A percentile compares a stretch with the other conserved stretches of the same genome.
Evolutionary conservation across 1,140 invertebrate genomes (phyloP).

Genomic region (Cyclina sinensis): DNA sequence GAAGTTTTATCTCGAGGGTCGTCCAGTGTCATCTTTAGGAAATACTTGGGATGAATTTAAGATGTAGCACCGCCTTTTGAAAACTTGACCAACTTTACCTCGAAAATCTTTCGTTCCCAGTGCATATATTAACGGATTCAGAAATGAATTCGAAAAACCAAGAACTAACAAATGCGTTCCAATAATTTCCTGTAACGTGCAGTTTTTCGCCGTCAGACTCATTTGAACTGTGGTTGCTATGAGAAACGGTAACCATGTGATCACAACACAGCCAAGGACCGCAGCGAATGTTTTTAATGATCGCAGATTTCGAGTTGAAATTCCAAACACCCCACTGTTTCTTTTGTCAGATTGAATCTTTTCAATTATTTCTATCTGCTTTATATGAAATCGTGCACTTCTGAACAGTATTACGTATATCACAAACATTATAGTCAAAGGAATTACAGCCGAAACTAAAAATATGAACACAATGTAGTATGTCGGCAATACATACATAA

Average conservation of each 20-base stretch:
- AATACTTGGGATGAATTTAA: conserved; percentile 49
- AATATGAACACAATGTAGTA: conserved; percentile 74
- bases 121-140: conserved; percentile 79
- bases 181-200: conserved; percentile 74
- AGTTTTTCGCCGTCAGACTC: conserved; percentile 49
- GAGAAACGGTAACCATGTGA: conserved; percentile 77
- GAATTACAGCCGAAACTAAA: conserved; percentile 67
- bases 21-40: background rate
- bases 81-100: conserved; percentile 63
- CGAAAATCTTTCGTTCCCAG: conserved; percentile 76
- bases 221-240: conserved; percentile 72
- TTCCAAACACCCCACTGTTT: conserved; percentile 64
- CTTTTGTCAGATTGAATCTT: conserved; percentile 64
- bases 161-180: conserved; percentile 77
- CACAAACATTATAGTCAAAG: conserved; percentile 72
- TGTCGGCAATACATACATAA: conserved; percentile 72
- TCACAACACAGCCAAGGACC: conserved; percentile 74
- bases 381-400: conserved; percentile 75
- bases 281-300: conserved; percentile 75
- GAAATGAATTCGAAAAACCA: conserved; percentile 78
- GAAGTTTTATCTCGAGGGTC: background rate
- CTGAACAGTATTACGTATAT: conserved; percentile 72
- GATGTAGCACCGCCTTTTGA: conserved; percentile 34
- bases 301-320: conserved; percentile 68
- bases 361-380: conserved; percentile 75